phyloP scores from a whole-genome alignment of 2,797 vertebrate genomes.

The Loris lydekkerianus region DNA sequence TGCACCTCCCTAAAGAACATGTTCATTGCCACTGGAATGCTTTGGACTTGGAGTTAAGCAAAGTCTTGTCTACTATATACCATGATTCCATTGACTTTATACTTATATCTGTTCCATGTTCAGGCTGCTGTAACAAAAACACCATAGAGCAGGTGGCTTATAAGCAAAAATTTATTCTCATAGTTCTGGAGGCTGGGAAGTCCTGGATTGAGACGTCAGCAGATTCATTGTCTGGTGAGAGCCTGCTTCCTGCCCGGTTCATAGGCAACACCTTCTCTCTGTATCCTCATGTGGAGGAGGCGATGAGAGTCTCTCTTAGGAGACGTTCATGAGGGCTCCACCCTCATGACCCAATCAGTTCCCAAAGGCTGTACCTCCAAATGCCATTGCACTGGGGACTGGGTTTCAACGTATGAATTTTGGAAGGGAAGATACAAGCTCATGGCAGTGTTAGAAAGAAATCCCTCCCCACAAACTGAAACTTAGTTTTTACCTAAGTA shows the following conservation, averaged over 20 bases:
- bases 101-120: neutral
- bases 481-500: neutral
- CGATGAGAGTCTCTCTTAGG: neutral
- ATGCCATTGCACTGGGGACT: neutral
- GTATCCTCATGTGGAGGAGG: neutral
- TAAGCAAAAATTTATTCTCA: neutral
- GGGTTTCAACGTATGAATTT: neutral
- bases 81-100: neutral
- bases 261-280: too few relatives aligned
- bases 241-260: neutral
- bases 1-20: neutral
- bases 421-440: neutral
- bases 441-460: neutral
- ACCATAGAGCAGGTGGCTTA: neutral
- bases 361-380: neutral
- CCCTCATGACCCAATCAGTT: neutral
- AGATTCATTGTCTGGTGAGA: neutral
- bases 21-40: neutral
- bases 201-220: neutral
- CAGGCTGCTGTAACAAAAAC: neutral
- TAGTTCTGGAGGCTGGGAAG: neutral
- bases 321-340: neutral
- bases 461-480: neutral
- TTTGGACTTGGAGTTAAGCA: neutral
- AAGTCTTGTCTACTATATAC: neutral